phyloP scores from a whole-genome alignment of 2,888 invertebrate species.

The Itoplectis maculator region DNA sequence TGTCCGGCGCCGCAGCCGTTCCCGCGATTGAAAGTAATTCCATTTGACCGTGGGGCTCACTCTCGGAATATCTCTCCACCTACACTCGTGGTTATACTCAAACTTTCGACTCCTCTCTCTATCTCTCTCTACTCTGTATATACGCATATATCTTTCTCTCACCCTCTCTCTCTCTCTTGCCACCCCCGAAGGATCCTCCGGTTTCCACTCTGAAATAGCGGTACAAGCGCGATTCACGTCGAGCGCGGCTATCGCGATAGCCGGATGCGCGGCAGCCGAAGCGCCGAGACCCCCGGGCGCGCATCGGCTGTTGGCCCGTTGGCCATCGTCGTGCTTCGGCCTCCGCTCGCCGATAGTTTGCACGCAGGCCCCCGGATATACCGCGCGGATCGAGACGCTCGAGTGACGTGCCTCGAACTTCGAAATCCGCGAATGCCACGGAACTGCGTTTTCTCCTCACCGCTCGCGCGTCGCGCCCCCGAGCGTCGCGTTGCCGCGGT shows the following conservation, averaged over 20 bases:
- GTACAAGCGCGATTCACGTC: constrained; percentile 35
- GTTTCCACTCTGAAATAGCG: constrained; percentile 15
- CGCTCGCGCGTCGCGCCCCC: no score
- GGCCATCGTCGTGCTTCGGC: constrained; percentile 50
- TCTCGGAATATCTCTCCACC: constrained; percentile 45
- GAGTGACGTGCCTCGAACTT: no score
- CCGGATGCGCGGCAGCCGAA: constrained; percentile 36
- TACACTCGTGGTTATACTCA: constrained; percentile 29
- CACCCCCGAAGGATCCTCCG: neutral
- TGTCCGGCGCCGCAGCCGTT: neutral
- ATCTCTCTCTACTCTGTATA: no score
- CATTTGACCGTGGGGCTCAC: constrained; percentile 65
- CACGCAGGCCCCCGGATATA: neutral
- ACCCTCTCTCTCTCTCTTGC: constrained; percentile 4
- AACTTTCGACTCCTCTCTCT: constrained; percentile 51
- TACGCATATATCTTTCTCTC: no score
- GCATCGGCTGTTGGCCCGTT: neutral
- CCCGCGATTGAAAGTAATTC: constrained; percentile 64
- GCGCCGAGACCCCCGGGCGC: constrained; percentile 18
- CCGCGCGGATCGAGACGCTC: no score
- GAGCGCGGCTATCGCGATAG: constrained; percentile 31
- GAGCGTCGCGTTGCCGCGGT: no score
- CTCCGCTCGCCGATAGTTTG: constrained; percentile 1
- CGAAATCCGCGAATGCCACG: no score
- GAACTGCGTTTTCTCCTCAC: no score